Evolutionary conservation across 2,113 vertebrate genomes (phyloP).

Genomic region (Gnathochromis pfefferi): DNA sequence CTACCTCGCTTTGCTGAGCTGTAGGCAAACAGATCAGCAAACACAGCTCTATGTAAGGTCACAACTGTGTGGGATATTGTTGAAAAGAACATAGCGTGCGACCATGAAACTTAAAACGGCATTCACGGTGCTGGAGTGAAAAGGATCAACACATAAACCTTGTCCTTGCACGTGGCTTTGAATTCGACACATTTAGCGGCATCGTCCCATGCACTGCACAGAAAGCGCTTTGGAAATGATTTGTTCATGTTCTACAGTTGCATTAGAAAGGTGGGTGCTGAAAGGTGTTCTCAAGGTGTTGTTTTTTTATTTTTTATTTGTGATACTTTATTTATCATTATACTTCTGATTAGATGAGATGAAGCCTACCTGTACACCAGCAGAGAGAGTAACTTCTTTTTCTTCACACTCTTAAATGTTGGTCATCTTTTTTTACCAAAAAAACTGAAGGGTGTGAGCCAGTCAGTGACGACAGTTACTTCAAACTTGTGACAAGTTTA

Average conservation of each 20-base stretch:
- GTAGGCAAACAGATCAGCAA: neutral
- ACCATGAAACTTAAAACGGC: neutral
- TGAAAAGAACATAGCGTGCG: neutral
- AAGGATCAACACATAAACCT: neutral
- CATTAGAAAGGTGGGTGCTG: neutral
- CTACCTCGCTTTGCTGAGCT: neutral
- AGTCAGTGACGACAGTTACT: neutral
- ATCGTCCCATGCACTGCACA: neutral
- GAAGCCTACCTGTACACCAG: neutral
- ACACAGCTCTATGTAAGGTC: neutral
- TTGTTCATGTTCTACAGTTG: neutral
- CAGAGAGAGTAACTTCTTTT: neutral
- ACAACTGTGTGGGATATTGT: neutral
- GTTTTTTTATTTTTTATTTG: neutral
- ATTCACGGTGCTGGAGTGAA: neutral
- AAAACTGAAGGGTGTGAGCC: neutral
- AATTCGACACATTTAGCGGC: neutral
- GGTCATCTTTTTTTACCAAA: neutral
- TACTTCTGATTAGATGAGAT: neutral
- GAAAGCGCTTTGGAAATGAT: neutral
- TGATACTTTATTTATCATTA: neutral
- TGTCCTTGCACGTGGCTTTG: neutral
- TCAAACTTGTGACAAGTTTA: neutral
- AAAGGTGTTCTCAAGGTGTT: neutral
- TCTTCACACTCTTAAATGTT: neutral